Evolutionary conservation across 2,113 vertebrate genomes (phyloP), one percentile per base, ranked within the genome.

Genomic region (Oostethus manadensis): DNA sequence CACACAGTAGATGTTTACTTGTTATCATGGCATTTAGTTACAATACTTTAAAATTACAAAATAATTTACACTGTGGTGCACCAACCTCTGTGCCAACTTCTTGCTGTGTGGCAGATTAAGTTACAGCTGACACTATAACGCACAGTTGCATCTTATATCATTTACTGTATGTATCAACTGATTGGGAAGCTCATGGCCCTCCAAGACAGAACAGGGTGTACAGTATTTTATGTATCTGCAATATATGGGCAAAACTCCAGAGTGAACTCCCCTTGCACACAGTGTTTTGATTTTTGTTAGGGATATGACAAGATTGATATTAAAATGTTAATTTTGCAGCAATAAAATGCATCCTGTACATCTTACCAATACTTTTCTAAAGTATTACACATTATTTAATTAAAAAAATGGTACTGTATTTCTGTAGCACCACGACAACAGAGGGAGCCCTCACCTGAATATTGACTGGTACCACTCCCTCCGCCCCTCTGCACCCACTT

Each of bases 21-120:
- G 74, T 78, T 85, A 86, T 84, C 83, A 86, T 82, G 74, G 81
- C 76, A 84, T 86, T 81, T 78, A 77, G 83, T 85, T 85, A 80
- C 83, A 78, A 73, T 77, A 65, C 80, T 79, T 71, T 70, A 82
- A 85, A 80, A 86, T 76, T 65, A 61, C 56, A 78, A 81, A 85
- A 81, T n/a, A n/a, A n/a, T n/a, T n/a, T n/a, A n/a, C 64, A 81
- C 54, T 68, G 64, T 47, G 66, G 72, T 78, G 59, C 49, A 61
- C 38, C 33, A 44, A 62, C 20, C 60, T 77, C 44, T 55, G 68
- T 67, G 73, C 57, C n/a, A 49, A 73, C 53, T 58, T n/a, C 60
- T 73, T 64, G 44, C 40, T 67, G 22, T 49, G 59, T 50, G 63
- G 22, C 51, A 62, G 68, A 63, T 46, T 56, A 46, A 73, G 44